Evolutionary conservation across 2,888 invertebrate genomes (phyloP), one percentile per base, ranked within the genome.

Genomic region (Tholera decimalis): DNA sequence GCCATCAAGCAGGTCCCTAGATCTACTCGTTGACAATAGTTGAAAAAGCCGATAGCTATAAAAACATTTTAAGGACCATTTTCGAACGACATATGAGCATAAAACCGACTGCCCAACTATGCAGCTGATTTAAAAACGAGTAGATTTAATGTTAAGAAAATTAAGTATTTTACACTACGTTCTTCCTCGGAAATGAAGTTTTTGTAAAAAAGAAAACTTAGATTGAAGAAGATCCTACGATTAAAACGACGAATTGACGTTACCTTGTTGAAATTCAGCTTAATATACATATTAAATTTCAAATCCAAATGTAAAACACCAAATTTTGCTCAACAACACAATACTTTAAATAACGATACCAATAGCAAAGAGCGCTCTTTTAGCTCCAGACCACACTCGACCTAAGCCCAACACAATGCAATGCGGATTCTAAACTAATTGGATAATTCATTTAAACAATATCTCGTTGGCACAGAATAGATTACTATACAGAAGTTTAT

Each of bases 361-460:
- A 37, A 44, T 30, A n/a, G 7, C 4, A 54, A 66, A 68, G 18
- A 33, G 11, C n/a, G 15, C 18, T 11, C n/a, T 46, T 50, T 30
- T 33, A 47, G 24, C 11, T 6, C 15, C 8, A 15, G 15, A 43
- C 35, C 13, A 43, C 15, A 37, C 26, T 37, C 22, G 20, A 51
- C 13, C n/a, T 66, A 65, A 77, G 56, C 58, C 50, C 39, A 41
- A 47, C 51, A 50, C 53, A 73, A 68, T 63, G 30, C 62, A 53
- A 44, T 28, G 57, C 30, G 30, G 66, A 77, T 73, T 65, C 63
- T 47, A 58, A 55, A 63, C 58, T 64, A 80, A 77, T 80, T 80
- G 66, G 58, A 68, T 77, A 59, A 79, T 79, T 61, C 54, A 71
- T 73, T 77, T 63, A 62, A 77, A 77, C 67, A 77, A 67, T 68